phyloP scores from a whole-genome alignment of 2,797 vertebrate species.

The Limosa lapponica region DNA sequence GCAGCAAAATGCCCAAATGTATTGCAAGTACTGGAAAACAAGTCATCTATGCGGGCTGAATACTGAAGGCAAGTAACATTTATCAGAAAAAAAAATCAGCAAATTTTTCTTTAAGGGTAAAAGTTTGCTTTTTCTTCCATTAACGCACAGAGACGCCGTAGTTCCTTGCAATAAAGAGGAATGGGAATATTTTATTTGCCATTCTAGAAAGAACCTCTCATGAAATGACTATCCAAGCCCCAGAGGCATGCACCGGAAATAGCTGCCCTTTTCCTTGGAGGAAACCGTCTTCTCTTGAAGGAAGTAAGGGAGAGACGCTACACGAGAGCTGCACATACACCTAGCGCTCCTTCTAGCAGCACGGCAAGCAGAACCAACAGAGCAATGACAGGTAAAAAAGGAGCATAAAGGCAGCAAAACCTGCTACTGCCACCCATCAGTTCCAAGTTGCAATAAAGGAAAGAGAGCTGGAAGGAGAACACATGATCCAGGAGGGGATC shows the following conservation, averaged over 20 bases:
- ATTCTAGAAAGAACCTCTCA: not conserved
- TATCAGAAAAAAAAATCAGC: not conserved
- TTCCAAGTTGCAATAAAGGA: not conserved
- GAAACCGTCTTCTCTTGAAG: not conserved
- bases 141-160: not conserved
- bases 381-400: not conserved
- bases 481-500: not conserved
- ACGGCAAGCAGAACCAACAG: rapidly evolving
- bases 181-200: not conserved
- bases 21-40: not conserved
- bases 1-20: not conserved
- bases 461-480: not conserved
- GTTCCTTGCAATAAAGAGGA: not conserved
- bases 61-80: not conserved
- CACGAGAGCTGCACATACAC: rapidly evolving
- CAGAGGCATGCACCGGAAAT: not conserved
- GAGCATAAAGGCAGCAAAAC: not conserved
- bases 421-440: not conserved
- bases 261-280: not conserved
- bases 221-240: not conserved
- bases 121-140: not conserved
- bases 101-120: not conserved
- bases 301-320: not conserved
- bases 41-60: not conserved
- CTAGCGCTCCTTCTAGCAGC: not conserved